Base-by-base conservation (phyloP, 2,888 invertebrate species). In the Cryptophagus acutangulus region DNA sequence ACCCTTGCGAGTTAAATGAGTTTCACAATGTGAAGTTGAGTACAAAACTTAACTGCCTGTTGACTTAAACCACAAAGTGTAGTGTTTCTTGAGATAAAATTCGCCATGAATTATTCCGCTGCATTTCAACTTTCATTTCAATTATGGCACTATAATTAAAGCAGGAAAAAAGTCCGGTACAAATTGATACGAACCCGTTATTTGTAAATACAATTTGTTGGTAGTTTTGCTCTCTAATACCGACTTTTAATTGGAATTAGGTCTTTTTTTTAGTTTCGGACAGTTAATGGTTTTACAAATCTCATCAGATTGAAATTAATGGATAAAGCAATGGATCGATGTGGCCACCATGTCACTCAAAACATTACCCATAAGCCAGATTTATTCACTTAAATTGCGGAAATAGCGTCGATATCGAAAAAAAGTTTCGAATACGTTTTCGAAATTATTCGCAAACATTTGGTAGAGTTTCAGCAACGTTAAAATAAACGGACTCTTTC, bases 241-340 rank as follows among this genome's bases (percentile, higher is more conserved):
- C 24, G 24, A n/a, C 31, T 12, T 16, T 31, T 31, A 31, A 31
- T 31, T 31, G 31, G 15, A 15, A 12, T 31, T 31, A 31, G 16
- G 31, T 14, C 13, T 31, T 31, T 31, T n/a, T n/a, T 31, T 14
- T 31, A 31, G 13, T 31, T 31, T 31, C 16, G 31, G 16, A 31
- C 31, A 31, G 31, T 31, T 15, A 31, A 31, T 31, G 31, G 31
- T 31, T 31, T 13, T 31, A 31, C 15, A 31, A 31, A 31, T 31
- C 31, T 31, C 31, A 31, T 31, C 31, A 31, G 31, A 31, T 31
- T 31, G 16, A 31, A 31, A 14, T 31, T 31, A 31, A 31, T 31
- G 31, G 31, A 31, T 16, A 31, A 31, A 31, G 31, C 16, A 31
- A 31, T 15, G 16, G 31, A 31, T 31, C 31, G 31, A 31, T 31